Percentiles rank a stretch among this genome's conserved stretches.
These are phyloP conservation scores for Lepidiolamprologus cunningtoni DNA, from an alignment of 2,113 vertebrate genomes.

Conservation along the genomic window DNA sequence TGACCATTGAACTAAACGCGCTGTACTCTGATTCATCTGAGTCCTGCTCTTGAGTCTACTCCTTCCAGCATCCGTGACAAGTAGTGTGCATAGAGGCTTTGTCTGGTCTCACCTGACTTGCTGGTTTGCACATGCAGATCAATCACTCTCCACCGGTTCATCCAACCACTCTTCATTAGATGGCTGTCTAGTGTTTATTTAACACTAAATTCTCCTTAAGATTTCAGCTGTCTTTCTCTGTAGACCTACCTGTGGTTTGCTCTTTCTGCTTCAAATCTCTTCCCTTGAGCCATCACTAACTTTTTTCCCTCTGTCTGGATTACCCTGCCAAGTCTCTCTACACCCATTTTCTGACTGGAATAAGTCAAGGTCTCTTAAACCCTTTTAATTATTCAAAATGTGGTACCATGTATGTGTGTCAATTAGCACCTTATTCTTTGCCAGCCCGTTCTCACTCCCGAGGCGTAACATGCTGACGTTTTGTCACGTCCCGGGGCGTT, in stretches of 20 bases:
- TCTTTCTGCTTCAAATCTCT: neutral
- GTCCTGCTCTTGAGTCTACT: neutral
- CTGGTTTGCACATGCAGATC: neutral
- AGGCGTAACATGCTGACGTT: no score
- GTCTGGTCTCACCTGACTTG: neutral
- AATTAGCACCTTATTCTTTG: neutral
- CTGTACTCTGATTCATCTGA: neutral
- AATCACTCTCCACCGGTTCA: fast-evolving
- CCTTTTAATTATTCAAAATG: neutral
- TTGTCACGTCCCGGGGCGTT: no score
- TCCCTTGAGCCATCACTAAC: neutral
- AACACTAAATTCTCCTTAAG: neutral
- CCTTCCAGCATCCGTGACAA: fast-evolving
- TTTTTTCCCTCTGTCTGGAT: neutral
- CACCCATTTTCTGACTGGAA: neutral
- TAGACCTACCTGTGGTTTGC: neutral
- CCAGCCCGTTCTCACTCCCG: no score
- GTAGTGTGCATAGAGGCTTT: neutral
- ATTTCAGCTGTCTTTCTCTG: neutral
- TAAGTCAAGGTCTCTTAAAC: neutral
- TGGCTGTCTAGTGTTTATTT: neutral
- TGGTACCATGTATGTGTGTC: neutral
- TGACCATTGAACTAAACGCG: neutral
- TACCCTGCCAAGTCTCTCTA: neutral
- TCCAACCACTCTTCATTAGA: neutral